Evolutionary conservation across 2,797 vertebrate genomes (phyloP).

Genomic region (Molossus molossus): DNA sequence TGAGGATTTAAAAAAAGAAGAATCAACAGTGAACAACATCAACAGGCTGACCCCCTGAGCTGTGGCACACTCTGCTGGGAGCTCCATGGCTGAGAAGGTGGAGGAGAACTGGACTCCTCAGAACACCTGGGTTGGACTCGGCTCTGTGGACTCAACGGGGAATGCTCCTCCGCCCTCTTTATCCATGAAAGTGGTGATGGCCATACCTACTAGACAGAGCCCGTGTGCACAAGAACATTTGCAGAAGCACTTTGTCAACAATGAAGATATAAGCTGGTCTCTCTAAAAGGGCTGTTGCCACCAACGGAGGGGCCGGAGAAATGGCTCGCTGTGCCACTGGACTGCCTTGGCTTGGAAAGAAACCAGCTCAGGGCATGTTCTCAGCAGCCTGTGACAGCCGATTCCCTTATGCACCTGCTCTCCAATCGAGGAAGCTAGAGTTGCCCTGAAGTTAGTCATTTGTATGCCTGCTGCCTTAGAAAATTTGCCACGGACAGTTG

Average conservation of each 20-base stretch:
- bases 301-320: background rate
- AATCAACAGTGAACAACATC: background rate
- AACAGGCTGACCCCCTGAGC: background rate
- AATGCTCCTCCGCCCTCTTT: background rate
- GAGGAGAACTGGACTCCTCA: background rate
- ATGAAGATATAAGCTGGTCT: background rate
- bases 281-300: background rate
- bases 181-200: background rate
- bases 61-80: background rate
- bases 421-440: background rate
- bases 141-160: background rate
- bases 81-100: background rate
- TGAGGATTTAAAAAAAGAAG: background rate
- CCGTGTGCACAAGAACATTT: background rate
- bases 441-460: background rate
- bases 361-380: background rate
- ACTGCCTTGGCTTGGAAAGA: background rate
- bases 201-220: background rate
- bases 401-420: background rate
- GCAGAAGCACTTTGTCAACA: background rate
- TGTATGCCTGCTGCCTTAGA: fast-evolving
- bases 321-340: background rate
- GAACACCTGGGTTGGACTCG: background rate
- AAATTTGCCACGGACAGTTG: background rate
- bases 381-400: background rate